Evolutionary conservation across 2,113 vertebrate genomes (phyloP).

Genomic region (Microtus oregoni): DNA sequence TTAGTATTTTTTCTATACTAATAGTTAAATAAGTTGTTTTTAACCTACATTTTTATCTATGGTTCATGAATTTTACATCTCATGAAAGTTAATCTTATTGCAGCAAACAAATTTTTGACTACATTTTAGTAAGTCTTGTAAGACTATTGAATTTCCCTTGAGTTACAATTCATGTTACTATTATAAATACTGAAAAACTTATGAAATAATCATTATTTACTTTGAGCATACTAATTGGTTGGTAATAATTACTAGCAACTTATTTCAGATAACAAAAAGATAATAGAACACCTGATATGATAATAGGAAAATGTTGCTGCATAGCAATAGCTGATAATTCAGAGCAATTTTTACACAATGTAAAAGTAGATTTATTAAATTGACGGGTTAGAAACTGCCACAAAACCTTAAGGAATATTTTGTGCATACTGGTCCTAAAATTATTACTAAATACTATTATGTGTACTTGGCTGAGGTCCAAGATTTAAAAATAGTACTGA

Average conservation of each 20-base stretch:
- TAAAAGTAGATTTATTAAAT: slow-evolving; percentile 79
- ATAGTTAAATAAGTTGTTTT: not conserved
- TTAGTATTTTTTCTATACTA: not conserved
- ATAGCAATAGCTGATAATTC: slow-evolving; percentile 82
- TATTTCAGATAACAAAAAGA: slow-evolving; percentile 75
- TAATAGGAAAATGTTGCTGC: slow-evolving; percentile 82
- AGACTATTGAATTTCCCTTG: slow-evolving; percentile 77
- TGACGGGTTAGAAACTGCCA: slow-evolving; percentile 79
- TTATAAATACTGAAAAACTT: slow-evolving; percentile 77
- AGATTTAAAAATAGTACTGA: slow-evolving; percentile 63
- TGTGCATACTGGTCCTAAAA: slow-evolving; percentile 76
- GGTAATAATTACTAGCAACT: slow-evolving; percentile 75
- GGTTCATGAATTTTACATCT: slow-evolving; percentile 8
- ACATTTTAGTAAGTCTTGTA: slow-evolving; percentile 70
- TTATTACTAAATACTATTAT: slow-evolving; percentile 73
- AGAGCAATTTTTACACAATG: slow-evolving; percentile 81
- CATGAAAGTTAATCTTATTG: slow-evolving; percentile 15
- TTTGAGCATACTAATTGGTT: slow-evolving; percentile 79
- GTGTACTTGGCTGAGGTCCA: slow-evolving; percentile 60
- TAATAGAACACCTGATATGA: slow-evolving; percentile 69
- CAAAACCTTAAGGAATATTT: slow-evolving; percentile 79
- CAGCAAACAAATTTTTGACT: slow-evolving; percentile 78
- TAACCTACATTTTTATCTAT: not conserved
- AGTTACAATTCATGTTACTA: slow-evolving; percentile 77
- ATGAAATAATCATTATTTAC: slow-evolving; percentile 79